These are phyloP conservation scores for Heliocidaris tuberculata DNA, from an alignment of 35 echinoderm and acorn worm species.

Conservation along the genomic window DNA sequence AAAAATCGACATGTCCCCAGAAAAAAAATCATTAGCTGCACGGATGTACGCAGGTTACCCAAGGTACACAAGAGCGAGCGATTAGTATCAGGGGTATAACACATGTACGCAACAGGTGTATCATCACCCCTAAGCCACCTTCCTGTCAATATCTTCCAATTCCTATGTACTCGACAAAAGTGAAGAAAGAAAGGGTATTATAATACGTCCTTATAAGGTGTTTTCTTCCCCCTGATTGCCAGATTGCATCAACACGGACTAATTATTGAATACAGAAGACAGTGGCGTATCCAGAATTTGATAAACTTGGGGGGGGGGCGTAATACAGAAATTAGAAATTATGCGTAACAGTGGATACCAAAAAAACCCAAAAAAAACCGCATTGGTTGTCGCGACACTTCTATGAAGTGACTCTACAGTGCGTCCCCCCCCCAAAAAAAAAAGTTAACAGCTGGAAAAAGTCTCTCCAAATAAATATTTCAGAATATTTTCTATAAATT, in stretches of 20 bases:
- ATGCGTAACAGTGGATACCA: too few relatives aligned
- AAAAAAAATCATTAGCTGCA: not conserved
- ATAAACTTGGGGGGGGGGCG: too few relatives aligned
- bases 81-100: not conserved
- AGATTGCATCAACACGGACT: not conserved
- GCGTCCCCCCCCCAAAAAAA: too few relatives aligned
- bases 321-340: too few relatives aligned
- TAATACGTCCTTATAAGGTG: not conserved
- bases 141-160: not conserved
- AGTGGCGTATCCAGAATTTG: too few relatives aligned
- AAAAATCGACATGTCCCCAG: not conserved
- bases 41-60: not conserved
- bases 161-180: not conserved
- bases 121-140: not conserved
- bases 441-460: too few relatives aligned
- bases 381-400: too few relatives aligned
- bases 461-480: too few relatives aligned
- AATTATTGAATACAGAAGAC: not conserved
- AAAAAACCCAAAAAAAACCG: too few relatives aligned
- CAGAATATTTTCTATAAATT: too few relatives aligned
- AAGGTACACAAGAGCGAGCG: not conserved
- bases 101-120: too few relatives aligned
- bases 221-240: not conserved
- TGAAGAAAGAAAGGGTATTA: not conserved
- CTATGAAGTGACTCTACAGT: too few relatives aligned